phyloP scores from a whole-genome alignment of 1,140 invertebrate genomes.

The Drosophila burlai region DNA sequence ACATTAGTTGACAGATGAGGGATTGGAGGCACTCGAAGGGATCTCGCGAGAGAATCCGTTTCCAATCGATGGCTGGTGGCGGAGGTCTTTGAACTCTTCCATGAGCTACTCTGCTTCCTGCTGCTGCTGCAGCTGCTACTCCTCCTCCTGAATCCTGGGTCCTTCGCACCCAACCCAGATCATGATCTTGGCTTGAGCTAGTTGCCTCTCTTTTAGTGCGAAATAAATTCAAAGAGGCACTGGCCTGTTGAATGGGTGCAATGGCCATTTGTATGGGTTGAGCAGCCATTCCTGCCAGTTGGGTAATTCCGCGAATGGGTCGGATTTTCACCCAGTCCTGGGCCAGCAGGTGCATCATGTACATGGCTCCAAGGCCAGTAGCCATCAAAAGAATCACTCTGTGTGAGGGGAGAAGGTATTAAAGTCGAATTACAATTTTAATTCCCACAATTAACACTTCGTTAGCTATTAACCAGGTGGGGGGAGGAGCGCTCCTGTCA shows the following conservation, averaged over 20 bases:
- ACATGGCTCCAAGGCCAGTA: conserved; percentile 85
- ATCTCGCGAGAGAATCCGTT: conserved; percentile 77
- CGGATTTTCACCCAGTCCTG: conserved; percentile 85
- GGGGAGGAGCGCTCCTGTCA: conserved; percentile 13
- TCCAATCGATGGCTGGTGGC: conserved; percentile 68
- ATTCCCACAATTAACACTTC: neutral
- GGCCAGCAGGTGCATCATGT: conserved; percentile 86
- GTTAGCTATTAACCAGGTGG: neutral
- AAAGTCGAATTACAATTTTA: neutral
- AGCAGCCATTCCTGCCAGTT: conserved; percentile 47
- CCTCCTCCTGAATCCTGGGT: conserved; percentile 27
- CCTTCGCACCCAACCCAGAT: conserved; percentile 35
- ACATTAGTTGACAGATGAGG: conserved; percentile 80
- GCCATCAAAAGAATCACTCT: conserved; percentile 81
- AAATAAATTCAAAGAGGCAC: conserved; percentile 39
- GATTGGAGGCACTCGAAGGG: conserved; percentile 83
- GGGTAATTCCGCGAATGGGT: conserved; percentile 64
- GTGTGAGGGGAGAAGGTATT: neutral
- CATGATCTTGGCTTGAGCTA: neutral
- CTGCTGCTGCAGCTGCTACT: too few relatives aligned
- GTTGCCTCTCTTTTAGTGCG: conserved; percentile 58
- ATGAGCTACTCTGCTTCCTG: neutral
- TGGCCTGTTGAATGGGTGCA: conserved; percentile 56
- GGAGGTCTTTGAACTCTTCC: conserved; percentile 4
- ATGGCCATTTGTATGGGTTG: conserved; percentile 31